phyloP scores from a whole-genome alignment of 1,140 invertebrate genomes.

The Aricia agestis region DNA sequence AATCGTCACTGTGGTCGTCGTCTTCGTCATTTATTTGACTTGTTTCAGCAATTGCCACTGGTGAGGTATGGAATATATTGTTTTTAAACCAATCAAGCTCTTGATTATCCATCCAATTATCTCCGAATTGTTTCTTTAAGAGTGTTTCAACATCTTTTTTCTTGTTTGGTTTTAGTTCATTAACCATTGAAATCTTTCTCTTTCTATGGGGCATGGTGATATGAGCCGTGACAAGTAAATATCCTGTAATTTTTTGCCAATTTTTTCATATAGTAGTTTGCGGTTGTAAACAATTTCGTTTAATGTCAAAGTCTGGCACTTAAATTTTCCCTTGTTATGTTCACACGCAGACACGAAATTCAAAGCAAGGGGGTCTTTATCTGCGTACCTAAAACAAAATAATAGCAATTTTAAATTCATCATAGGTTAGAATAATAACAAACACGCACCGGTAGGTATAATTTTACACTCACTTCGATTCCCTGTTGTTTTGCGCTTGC shows the following conservation, averaged over 20 bases:
- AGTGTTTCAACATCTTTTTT: conserved; percentile 4
- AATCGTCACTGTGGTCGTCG: neutral
- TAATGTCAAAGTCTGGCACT: conserved; percentile 1
- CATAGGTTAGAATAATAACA: neutral
- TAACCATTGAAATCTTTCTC: neutral
- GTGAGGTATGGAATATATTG: neutral
- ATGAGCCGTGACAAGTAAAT: neutral
- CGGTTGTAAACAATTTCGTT: neutral
- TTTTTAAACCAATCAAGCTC: conserved; percentile 11
- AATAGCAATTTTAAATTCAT: neutral
- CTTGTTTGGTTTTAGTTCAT: conserved; percentile 2
- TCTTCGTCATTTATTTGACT: conserved; percentile 6
- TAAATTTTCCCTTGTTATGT: conserved; percentile 4
- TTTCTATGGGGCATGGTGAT: conserved; percentile 1
- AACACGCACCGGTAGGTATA: no score
- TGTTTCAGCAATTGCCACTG: conserved; percentile 1
- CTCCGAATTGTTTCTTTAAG: neutral
- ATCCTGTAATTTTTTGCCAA: conserved; percentile 4
- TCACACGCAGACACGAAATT: neutral
- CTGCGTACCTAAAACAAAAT: conserved; percentile 6
- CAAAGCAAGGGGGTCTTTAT: conserved; percentile 6
- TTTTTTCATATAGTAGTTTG: neutral
- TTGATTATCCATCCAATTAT: neutral
- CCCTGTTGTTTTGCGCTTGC: no score
- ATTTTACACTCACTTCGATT: no score